Percentiles rank a stretch among this genome's conserved stretches.
phyloP scores from a whole-genome alignment of 1,140 invertebrate species.

The Anadara kagoshimensis region DNA sequence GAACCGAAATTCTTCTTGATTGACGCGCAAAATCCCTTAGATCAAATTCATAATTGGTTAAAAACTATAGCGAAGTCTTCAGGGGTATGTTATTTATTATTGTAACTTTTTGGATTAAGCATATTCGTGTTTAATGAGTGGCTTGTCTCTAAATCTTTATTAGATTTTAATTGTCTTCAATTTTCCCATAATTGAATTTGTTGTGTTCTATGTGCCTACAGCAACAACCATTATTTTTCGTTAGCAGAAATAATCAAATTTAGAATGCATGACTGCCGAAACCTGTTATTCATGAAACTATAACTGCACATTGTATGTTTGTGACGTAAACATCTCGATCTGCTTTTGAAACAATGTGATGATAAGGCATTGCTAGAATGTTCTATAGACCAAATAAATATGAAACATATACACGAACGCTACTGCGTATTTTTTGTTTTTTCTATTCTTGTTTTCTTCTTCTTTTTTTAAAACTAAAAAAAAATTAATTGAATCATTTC shows the following conservation, averaged over 20 bases:
- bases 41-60: slow-evolving; percentile 37
- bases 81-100: slow-evolving; percentile 17
- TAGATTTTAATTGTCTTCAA: slow-evolving; percentile 21
- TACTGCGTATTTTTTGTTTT: no score
- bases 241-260: slow-evolving; percentile 1
- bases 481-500: no score
- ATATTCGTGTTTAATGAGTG: not conserved
- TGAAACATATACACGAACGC: no score
- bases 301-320: no score
- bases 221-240: not conserved
- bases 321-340: no score
- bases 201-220: not conserved
- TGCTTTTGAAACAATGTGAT: no score
- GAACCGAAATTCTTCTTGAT: slow-evolving; percentile 32
- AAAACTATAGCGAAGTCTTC: slow-evolving; percentile 23
- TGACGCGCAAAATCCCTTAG: slow-evolving; percentile 33
- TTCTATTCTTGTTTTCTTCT: no score
- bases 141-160: slow-evolving; percentile 1
- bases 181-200: slow-evolving; percentile 12
- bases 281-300: no score
- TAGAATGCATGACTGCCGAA: no score
- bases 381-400: no score
- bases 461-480: no score
- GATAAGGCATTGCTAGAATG: no score
- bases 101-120: slow-evolving; percentile 2